Evolutionary conservation across 2,797 vertebrate species (phyloP), one percentile per base, ranked within the genome.

Genomic region (Oceanodroma leucorhoa): DNA sequence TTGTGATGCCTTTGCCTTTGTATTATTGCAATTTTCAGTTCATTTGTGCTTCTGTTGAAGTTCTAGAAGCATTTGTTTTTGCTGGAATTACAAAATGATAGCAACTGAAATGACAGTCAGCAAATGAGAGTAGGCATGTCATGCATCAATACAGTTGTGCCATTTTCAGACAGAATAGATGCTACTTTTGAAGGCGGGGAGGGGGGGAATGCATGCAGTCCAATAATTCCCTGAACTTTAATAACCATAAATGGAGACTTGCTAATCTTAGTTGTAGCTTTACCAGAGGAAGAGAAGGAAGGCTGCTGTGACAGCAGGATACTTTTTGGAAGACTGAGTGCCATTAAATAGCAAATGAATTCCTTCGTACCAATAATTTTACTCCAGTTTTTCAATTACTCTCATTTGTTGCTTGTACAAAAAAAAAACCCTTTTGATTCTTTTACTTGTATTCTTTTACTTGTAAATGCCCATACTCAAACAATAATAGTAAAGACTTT

Each of bases 1-100:
- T 92, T 14, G 13, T 92, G 76, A 83, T 96, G 92, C 95, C 91
- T 97, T 97, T 96, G 94, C 81, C 87, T 96, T 97, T 94, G 95
- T 96, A 77, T 95, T 94, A 95, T 94, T 97, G 96, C 76, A 89
- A 15, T 83, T 96, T 95, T 93, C 76, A 84, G 61, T 92, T 96
- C 80, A 67, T 58, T 87, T 94, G 75, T 89, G 89, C 70, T 95
- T 93, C 80, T 83, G 92, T 75, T 83, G 87, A 95, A 78, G 78
- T 96, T 95, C 92, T 83, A 67, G 86, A 96, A 97, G 71, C 94
- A 85, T 95, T 85, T 95, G 64, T 69, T 97, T 90, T 71, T 96
- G 90, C 88, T 95, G 94, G 89, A 91, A 83, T 58, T 94, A 66
- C 82, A 70, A 94, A 96, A 91, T 89, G 71, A 78, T 67, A 87